Evolutionary conservation across 2,113 vertebrate genomes (phyloP).

Genomic region (Nymphicus hollandicus): DNA sequence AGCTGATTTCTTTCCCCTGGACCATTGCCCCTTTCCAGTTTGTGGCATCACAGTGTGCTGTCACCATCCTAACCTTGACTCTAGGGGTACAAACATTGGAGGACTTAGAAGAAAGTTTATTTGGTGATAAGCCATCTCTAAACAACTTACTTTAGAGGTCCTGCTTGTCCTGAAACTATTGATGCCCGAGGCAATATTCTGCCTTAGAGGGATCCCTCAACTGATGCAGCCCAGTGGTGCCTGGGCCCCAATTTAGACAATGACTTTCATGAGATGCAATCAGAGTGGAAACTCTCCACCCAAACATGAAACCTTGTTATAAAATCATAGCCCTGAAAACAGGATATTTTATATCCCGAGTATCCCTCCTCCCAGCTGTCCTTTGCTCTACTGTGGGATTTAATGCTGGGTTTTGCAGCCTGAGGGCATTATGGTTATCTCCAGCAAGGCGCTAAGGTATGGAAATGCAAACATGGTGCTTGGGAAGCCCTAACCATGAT

Average conservation of each 20-base stretch:
- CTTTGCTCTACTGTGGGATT: not conserved
- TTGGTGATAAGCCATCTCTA: not conserved
- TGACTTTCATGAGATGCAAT: not conserved
- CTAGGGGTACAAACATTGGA: fast-evolving
- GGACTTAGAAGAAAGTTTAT: not conserved
- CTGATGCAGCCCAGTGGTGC: not conserved
- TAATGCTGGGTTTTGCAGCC: not conserved
- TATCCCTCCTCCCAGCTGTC: not conserved
- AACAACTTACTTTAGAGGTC: not conserved
- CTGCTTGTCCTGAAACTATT: not conserved
- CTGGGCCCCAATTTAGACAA: not conserved
- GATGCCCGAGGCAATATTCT: not conserved
- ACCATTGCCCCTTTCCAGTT: not conserved
- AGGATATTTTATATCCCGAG: not conserved
- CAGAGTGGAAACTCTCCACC: not conserved
- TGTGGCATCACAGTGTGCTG: fast-evolving
- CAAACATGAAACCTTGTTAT: not conserved
- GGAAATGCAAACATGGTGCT: not conserved
- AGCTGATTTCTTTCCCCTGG: not conserved
- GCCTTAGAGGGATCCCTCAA: not conserved
- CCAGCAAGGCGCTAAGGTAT: not conserved
- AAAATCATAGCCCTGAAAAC: not conserved
- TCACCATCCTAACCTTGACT: not conserved
- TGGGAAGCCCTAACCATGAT: not conserved
- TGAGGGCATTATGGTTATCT: not conserved